Conservation (phyloP, 2,113 vertebrate genomes). For the Clinocottus analis region DNA sequence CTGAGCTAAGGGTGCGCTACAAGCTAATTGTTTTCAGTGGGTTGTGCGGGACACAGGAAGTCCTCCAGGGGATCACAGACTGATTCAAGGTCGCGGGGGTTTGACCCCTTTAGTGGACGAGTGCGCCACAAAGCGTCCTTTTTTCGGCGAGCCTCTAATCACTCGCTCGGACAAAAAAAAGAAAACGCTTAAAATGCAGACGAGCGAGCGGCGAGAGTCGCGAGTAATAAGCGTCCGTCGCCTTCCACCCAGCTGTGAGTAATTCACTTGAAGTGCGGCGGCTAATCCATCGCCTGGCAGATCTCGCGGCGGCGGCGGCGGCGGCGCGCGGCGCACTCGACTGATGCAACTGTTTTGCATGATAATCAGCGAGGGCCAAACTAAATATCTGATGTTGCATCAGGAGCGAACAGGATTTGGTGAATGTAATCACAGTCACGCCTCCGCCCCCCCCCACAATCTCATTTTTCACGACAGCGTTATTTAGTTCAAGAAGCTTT, state of each 20-base stretch:
- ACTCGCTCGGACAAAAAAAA: constrained; percentile 37
- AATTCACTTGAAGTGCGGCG: constrained; percentile 58
- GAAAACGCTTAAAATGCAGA: constrained; percentile 35
- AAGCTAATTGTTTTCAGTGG: constrained; percentile 24
- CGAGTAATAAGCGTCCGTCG: constrained; percentile 48
- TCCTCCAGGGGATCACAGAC: too few relatives aligned
- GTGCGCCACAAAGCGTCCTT: constrained; percentile 30
- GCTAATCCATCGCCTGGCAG: constrained; percentile 59
- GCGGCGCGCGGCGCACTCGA: constrained; percentile 32
- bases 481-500: not conserved
- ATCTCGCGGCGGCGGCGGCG: constrained; percentile 29
- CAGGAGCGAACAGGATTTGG: constrained; percentile 14
- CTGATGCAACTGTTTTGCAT: constrained; percentile 58
- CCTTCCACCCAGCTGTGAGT: constrained; percentile 52
- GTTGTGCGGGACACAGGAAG: constrained; percentile 6
- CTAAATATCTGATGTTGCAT: constrained; percentile 42
- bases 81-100: constrained; percentile 43
- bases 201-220: constrained; percentile 20
- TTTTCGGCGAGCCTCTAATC: constrained; percentile 33
- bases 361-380: constrained; percentile 45
- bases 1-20: not conserved
- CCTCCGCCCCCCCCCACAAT: not conserved
- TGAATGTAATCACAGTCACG: constrained; percentile 14
- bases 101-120: constrained; percentile 38
- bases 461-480: too few relatives aligned